These are phyloP conservation scores for Tokudaia tokunoshimensis DNA, from an alignment of 2,797 vertebrate species.

Conservation along the genomic window DNA sequence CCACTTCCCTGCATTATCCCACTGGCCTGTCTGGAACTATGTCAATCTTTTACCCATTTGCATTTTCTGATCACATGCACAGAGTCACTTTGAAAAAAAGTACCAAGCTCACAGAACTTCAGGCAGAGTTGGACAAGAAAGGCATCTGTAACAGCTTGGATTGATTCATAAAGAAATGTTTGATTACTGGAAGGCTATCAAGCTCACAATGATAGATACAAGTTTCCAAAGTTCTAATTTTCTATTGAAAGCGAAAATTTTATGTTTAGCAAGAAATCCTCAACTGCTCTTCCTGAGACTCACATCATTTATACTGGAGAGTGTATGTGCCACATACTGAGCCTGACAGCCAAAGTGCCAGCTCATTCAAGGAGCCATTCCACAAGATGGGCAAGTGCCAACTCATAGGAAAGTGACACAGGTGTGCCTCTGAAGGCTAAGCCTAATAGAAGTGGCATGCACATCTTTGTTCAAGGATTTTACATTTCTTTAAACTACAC, in stretches of 20 bases:
- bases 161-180: background rate
- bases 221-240: background rate
- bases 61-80: background rate
- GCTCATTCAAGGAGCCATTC: background rate
- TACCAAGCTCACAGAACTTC: background rate
- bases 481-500: background rate
- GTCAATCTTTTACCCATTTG: background rate
- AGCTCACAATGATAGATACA: background rate
- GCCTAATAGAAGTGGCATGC: background rate
- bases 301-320: background rate
- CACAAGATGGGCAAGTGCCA: background rate
- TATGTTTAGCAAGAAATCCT: background rate
- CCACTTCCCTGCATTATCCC: background rate
- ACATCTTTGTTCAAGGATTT: background rate
- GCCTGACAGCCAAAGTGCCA: background rate
- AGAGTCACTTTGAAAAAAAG: background rate
- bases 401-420: too few species aligned
- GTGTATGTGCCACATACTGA: background rate
- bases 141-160: background rate
- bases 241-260: background rate
- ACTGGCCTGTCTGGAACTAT: background rate
- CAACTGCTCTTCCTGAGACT: background rate
- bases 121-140: background rate
- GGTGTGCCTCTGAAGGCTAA: background rate
- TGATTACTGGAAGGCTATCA: background rate